A percentile compares a stretch with the other conserved stretches of the same genome.
These are phyloP conservation scores for Hyppa rectilinea DNA, from an alignment of 2,888 invertebrate genomes.

Conservation along the genomic window DNA sequence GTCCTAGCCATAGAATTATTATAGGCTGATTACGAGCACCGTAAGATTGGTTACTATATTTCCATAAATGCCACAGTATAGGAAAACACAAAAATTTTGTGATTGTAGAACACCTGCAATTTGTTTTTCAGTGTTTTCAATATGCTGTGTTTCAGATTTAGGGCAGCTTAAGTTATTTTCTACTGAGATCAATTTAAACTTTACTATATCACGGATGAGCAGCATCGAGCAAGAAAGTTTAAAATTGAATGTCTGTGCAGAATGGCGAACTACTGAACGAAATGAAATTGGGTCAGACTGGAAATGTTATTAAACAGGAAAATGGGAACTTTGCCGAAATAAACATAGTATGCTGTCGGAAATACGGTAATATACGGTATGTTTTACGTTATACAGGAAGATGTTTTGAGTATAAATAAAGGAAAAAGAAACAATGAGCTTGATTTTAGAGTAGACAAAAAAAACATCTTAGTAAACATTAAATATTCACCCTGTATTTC, in stretches of 20 bases:
- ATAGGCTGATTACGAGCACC: too few relatives aligned
- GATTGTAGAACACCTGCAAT: neutral
- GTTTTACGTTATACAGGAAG: neutral
- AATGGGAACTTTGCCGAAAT: constrained; percentile 26
- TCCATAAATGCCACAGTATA: neutral
- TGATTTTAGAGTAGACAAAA: neutral
- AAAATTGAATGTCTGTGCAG: constrained; percentile 12
- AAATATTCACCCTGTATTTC: neutral
- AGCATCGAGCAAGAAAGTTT: constrained; percentile 3
- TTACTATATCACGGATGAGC: neutral
- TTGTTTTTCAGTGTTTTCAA: neutral
- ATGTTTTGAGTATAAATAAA: neutral
- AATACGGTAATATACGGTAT: neutral
- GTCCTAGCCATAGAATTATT: too few relatives aligned
- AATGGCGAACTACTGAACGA: constrained; percentile 19
- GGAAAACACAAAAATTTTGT: neutral
- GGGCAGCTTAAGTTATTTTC: neutral
- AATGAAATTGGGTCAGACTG: constrained; percentile 35
- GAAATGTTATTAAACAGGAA: constrained; percentile 25
- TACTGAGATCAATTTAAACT: constrained; percentile 5
- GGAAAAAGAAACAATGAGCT: neutral
- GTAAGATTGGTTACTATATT: too few relatives aligned
- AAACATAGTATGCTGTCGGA: constrained; percentile 13
- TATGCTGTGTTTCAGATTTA: neutral
- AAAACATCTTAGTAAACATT: neutral